A percentile compares a stretch with the other conserved stretches of the same genome.
Conservation (phyloP, 2,888 invertebrate species). For the Cybosia mesomella region DNA sequence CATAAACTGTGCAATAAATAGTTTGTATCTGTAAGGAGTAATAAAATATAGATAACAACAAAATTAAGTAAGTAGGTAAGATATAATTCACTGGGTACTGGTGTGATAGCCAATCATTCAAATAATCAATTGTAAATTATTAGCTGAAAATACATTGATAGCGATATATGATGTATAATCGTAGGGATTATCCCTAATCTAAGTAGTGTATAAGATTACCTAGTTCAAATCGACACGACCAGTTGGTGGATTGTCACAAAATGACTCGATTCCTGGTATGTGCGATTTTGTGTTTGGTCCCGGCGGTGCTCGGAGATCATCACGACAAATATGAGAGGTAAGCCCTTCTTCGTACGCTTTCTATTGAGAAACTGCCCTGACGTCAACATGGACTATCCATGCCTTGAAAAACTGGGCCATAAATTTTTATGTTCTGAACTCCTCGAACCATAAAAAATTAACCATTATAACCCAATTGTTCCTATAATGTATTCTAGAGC, state of each 20-base stretch:
- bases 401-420: not conserved
- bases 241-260: conserved; percentile 44
- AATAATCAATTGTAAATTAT: conserved; percentile 24
- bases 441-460: not conserved
- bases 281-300: conserved; percentile 59
- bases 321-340: conserved; percentile 83
- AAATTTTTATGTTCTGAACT: not conserved
- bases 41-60: conserved; percentile 3
- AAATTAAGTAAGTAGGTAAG: conserved; percentile 2
- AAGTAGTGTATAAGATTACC: conserved; percentile 37
- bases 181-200: conserved; percentile 50
- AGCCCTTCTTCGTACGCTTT: conserved; percentile 32
- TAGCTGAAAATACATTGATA: conserved; percentile 28
- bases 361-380: not conserved
- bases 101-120: not conserved
- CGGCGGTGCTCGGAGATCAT: conserved; percentile 59
- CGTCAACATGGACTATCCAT: not conserved
- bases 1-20: conserved; percentile 4
- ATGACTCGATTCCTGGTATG: conserved; percentile 67
- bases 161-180: conserved; percentile 42
- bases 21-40: not conserved
- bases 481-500: not conserved
- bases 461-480: not conserved
- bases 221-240: conserved; percentile 25
- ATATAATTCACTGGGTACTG: not conserved